Evolutionary conservation across 2,888 invertebrate species (phyloP), one percentile per base, ranked within the genome.

Genomic region (Ferdinandea cuprea): DNA sequence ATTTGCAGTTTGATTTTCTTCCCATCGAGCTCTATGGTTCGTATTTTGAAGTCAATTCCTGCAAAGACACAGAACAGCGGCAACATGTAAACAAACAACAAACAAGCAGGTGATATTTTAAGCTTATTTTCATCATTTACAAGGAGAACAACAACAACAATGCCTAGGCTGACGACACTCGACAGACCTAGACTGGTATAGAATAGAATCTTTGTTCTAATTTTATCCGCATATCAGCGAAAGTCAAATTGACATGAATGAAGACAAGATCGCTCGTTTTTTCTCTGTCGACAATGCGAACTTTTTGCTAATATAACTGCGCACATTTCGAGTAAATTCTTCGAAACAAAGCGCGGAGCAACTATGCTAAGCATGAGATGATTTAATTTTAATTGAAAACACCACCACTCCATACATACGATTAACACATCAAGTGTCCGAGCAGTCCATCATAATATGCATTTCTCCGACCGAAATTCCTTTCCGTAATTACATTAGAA

Each of bases 11-110:
- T 99, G 84, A 99, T 98, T 94, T 98, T 98, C 92, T 99, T 99
- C 66, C 98, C 98, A 91, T 98, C 98, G 90, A 99, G 93, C 92
- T 99, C 99, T 92, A 99, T 98, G 89, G 98, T 99, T 92, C 98
- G 95, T 91, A 99, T 99, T 94, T 99, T 99, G 92, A 99, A 99
- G 93, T 99, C 99, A 91, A 99, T 99, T 91, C 98, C 99, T 98
- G 93, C 74, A 93, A 93, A 88, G 85, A 89, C 88, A 80, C 44
- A 77, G 52, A 63, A 28, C 76, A 44, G 37, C 61, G 71, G 69
- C 48, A 37, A 19, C 44, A 85, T 81, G 81, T 87, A 68, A 77
- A 84, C 76, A 66, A 48, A 37, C 17, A 79, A 80, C 44, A 56
- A 48, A 37, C 17, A 54, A 65, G 17, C 42, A 32, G 46, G 44